Evolutionary conservation across 2,797 vertebrate genomes (phyloP).

Genomic region (Prionace glauca): DNA sequence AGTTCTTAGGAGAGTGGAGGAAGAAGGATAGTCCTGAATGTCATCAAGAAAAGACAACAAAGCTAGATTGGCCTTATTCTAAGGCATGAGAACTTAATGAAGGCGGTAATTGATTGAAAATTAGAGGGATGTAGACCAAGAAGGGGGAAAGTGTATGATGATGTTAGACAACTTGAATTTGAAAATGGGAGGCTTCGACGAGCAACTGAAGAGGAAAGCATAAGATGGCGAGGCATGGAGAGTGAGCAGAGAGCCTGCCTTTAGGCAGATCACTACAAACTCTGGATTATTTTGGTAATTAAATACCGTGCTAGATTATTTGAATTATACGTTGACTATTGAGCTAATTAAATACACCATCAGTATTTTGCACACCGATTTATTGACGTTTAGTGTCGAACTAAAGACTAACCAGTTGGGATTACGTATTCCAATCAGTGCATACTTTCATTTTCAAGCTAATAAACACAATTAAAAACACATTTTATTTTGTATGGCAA

Average conservation of each 20-base stretch:
- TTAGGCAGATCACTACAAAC: background rate
- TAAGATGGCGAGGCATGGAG: background rate
- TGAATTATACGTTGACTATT: background rate
- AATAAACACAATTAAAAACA: background rate
- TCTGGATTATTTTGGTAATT: conserved; percentile 21
- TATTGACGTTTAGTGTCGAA: background rate
- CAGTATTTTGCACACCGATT: conserved; percentile 6
- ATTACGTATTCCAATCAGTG: background rate
- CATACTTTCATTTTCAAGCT: background rate
- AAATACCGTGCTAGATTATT: background rate
- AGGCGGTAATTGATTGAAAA: background rate
- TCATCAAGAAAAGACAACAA: background rate
- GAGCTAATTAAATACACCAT: background rate
- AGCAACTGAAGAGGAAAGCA: background rate
- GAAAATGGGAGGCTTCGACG: background rate
- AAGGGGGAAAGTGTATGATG: background rate
- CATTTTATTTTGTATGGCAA: background rate
- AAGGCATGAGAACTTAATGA: background rate
- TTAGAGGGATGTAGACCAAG: background rate
- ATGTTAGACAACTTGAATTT: background rate
- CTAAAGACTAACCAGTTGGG: background rate
- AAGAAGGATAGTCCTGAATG: background rate
- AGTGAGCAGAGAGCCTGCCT: background rate
- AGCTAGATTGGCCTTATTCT: background rate
- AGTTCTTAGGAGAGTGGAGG: background rate